A percentile compares a stretch with the other conserved stretches of the same genome.
phyloP scores from a whole-genome alignment of 1,140 invertebrate genomes.

The Bursaphelenchus mucronatus region DNA sequence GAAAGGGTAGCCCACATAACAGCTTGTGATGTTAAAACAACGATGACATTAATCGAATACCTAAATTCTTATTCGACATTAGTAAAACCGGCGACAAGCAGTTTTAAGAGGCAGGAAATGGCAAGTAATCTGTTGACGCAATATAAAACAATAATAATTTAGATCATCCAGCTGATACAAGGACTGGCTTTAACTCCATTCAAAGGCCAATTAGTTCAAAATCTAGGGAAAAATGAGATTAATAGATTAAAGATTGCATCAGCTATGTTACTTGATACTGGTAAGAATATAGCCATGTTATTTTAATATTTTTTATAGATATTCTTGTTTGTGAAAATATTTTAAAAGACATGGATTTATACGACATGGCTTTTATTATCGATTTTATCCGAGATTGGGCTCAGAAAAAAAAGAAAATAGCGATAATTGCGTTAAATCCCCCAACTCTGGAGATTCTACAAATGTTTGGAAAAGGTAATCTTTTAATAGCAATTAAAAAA shows the following conservation, averaged over 20 bases:
- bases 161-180: constrained; percentile 79
- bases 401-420: constrained; percentile 67
- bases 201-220: constrained; percentile 72
- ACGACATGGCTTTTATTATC: constrained; percentile 87
- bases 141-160: constrained; percentile 41
- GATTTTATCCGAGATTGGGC: constrained; percentile 91
- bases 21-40: constrained; percentile 67
- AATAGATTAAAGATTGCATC: constrained; percentile 79
- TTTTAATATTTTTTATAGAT: constrained; percentile 68
- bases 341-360: constrained; percentile 86
- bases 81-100: constrained; percentile 64
- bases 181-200: constrained; percentile 82
- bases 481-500: constrained; percentile 6
- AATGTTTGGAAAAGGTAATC: constrained; percentile 73
- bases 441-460: constrained; percentile 91
- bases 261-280: constrained; percentile 71
- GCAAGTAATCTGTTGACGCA: constrained; percentile 42
- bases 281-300: constrained; percentile 34
- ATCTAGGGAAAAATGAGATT: constrained; percentile 78
- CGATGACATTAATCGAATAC: constrained; percentile 77
- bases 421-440: constrained; percentile 84
- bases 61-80: constrained; percentile 74
- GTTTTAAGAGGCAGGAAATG: constrained; percentile 65
- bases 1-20: constrained; percentile 69
- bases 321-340: constrained; percentile 81